Conservation (phyloP, 2,797 vertebrate genomes). For the Graptemys geographica region DNA sequence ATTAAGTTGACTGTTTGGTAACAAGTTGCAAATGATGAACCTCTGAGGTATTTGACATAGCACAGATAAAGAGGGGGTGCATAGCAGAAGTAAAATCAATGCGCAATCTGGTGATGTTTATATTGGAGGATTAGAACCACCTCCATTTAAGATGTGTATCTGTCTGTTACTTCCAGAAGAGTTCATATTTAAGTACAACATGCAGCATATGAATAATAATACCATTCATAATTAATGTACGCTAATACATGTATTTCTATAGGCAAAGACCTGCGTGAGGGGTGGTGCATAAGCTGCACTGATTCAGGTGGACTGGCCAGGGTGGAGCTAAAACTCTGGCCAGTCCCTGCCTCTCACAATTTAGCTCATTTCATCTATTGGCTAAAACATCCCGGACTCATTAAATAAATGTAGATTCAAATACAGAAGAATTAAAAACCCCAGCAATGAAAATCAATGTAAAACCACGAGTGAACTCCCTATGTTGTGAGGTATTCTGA, state of each 20-base stretch:
- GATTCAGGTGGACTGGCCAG: background rate
- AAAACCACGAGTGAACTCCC: background rate
- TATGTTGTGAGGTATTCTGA: accelerated
- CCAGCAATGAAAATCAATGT: background rate
- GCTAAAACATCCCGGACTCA: background rate
- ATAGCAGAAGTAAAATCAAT: background rate
- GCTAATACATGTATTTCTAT: accelerated
- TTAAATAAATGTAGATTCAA: background rate
- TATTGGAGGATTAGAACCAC: background rate
- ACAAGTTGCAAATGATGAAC: background rate
- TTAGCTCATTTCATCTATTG: background rate
- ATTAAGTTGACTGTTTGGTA: background rate
- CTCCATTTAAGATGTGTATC: background rate
- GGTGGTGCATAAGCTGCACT: background rate
- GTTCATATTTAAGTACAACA: background rate
- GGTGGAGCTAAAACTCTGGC: background rate
- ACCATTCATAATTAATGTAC: accelerated
- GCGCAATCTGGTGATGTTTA: background rate
- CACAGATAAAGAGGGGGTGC: background rate
- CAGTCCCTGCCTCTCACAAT: background rate
- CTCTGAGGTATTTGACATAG: background rate
- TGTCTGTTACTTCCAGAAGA: background rate
- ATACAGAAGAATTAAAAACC: background rate
- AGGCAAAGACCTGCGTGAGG: background rate
- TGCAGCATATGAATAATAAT: accelerated